Percentiles rank a stretch among this genome's conserved stretches.
Conservation (phyloP, 2,113 vertebrate species). For the Dipodomys ordii region DNA sequence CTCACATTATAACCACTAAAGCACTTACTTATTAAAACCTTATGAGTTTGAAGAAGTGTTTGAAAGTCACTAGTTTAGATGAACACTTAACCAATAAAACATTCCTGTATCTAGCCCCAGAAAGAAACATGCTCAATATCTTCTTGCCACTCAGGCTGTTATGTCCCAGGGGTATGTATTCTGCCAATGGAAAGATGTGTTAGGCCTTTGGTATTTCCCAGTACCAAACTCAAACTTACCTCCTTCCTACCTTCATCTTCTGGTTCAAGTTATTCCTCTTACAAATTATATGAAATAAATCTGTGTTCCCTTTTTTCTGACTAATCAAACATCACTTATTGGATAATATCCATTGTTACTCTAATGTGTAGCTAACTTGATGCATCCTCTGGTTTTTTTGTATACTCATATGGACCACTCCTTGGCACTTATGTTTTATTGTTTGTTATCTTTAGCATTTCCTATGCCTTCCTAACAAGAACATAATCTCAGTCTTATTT, state of each 20-base stretch:
- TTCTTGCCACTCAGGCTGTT: not conserved
- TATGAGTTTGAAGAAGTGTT: not conserved
- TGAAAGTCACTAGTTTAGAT: slow-evolving; percentile 47
- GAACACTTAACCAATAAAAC: not conserved
- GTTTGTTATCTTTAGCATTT: not conserved
- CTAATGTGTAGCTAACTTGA: not conserved
- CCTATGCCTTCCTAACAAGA: slow-evolving; percentile 39
- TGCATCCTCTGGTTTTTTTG: not conserved
- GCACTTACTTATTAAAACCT: not conserved
- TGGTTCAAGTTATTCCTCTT: slow-evolving; percentile 16
- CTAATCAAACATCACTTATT: not conserved
- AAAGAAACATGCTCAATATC: not conserved
- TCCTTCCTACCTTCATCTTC: slow-evolving; percentile 25
- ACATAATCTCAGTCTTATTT: not conserved
- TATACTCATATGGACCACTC: not conserved
- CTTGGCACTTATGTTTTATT: not conserved
- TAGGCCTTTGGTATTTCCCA: slow-evolving; percentile 40
- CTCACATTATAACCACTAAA: not conserved
- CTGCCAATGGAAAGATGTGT: not conserved
- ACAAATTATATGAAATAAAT: not conserved
- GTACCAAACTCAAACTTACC: not conserved
- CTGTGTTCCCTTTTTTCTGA: not conserved
- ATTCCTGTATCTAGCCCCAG: not conserved
- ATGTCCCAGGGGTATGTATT: not conserved
- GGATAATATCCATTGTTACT: not conserved